Evolutionary conservation across 53 echinoderm and acorn worm species (phyloP), one percentile per base, ranked within the genome.

Genomic region (Crossaster papposus): DNA sequence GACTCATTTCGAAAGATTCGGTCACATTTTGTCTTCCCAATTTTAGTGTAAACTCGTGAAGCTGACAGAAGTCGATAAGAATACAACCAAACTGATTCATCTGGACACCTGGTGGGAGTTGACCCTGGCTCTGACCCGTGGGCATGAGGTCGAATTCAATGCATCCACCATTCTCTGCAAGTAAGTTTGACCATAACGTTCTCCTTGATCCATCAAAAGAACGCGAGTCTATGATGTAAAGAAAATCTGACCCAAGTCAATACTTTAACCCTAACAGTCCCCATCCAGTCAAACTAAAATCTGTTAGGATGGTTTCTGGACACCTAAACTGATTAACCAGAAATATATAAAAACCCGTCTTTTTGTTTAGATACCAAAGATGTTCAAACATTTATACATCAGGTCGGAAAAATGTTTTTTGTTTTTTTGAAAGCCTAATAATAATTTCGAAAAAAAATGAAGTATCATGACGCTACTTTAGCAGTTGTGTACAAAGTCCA

Each of bases 21-120:
- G 37, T n/a, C 0, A 71, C 18, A 5, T 35, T 4, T 51, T 65
- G 36, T 36, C 9, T 36, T 70, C 55, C 37, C 62, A 53, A 26
- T 89, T 53, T 29, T 81, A 94, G 94, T 94, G 94, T 70, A 81
- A 91, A 36, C 70, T 89, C 4, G 24, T 92, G 18, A 26, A 74
- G 30, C 28, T 94, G 38, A 53, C 29, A 17, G 50, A 83, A 4
- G 81, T 94, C 2, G 14, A 58, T 23, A 24, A 64, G 31, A 80
- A 53, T 9, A 30, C 44, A 15, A 64, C 51, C 9, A 70, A 74
- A 14, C 13, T 84, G 17, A 34, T 92, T 5, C 62, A 79, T 64
- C 28, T 89, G 51, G 92, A 92, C 53, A 92, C 92, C 32, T 82
- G 92, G 84, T 92, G 89, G 89, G 54, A 54, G 18, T 22, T 92